Evolutionary conservation across 2,113 vertebrate genomes (phyloP).

Genomic region (Petrocephalus microphthalmus): DNA sequence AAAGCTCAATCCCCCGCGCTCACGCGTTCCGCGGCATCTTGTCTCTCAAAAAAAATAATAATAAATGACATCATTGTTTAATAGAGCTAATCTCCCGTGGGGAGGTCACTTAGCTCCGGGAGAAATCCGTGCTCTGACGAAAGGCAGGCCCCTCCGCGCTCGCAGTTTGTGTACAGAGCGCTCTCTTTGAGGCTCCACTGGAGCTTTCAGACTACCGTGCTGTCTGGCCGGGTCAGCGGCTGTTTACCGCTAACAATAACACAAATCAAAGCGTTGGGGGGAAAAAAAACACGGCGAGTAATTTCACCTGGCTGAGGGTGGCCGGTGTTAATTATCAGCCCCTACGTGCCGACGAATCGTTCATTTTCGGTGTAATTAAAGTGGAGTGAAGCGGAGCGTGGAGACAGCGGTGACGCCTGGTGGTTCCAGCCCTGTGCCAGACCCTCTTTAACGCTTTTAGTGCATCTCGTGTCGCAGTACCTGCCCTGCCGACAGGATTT

Average conservation of each 20-base stretch:
- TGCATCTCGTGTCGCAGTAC: constrained; percentile 26
- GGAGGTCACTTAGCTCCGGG: constrained; percentile 38
- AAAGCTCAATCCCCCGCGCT: constrained; percentile 41
- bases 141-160: constrained; percentile 22
- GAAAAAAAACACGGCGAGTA: constrained; percentile 28
- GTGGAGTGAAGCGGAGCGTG: constrained; percentile 21
- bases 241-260: constrained; percentile 47
- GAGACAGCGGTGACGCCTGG: constrained; percentile 15
- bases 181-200: constrained; percentile 35
- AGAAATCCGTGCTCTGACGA: constrained; percentile 43
- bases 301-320: constrained; percentile 46
- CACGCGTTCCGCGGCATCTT: constrained; percentile 53
- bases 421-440: constrained; percentile 33
- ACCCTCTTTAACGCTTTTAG: constrained; percentile 27
- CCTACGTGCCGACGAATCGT: constrained; percentile 33
- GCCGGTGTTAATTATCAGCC: constrained; percentile 21
- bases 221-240: constrained; percentile 31
- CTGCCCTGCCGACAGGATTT: constrained; percentile 20
- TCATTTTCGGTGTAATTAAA: constrained; percentile 45
- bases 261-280: constrained; percentile 43
- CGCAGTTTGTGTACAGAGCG: constrained; percentile 37
- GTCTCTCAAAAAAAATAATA: constrained; percentile 53
- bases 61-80: constrained; percentile 62
- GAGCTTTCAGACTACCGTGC: constrained; percentile 41
- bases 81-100: constrained; percentile 41